Evolutionary conservation across 2,797 vertebrate genomes (phyloP).

Genomic region (Gallinago solitaria): DNA sequence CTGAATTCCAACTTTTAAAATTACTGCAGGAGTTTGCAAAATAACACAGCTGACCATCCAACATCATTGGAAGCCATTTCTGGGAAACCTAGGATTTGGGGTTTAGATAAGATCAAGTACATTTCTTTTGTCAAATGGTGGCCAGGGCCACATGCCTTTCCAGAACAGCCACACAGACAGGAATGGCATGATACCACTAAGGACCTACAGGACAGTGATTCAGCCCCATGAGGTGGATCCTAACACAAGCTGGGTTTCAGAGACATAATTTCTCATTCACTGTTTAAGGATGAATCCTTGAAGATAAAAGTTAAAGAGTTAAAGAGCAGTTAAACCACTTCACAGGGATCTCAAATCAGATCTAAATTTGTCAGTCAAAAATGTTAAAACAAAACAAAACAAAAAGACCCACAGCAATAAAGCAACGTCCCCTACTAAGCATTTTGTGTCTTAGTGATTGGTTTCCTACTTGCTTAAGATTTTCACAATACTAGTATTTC

Average conservation of each 20-base stretch:
- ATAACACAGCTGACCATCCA: neutral
- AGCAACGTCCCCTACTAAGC: neutral
- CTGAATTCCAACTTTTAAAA: neutral
- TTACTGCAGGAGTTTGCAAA: neutral
- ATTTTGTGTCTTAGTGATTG: neutral
- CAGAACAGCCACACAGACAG: neutral
- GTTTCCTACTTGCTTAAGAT: neutral
- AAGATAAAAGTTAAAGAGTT: neutral
- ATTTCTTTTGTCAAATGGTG: neutral
- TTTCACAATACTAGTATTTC: neutral
- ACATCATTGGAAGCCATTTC: neutral
- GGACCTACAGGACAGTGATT: neutral
- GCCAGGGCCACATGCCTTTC: neutral
- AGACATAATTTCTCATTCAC: neutral
- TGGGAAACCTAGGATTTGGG: neutral
- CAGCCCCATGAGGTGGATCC: neutral
- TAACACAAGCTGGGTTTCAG: neutral
- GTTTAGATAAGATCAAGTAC: neutral
- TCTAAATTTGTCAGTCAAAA: neutral
- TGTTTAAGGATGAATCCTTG: neutral
- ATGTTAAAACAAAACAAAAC: neutral
- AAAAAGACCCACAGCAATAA: neutral
- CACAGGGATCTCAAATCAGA: neutral
- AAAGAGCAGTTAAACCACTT: neutral
- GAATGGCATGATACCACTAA: neutral